phyloP scores from a whole-genome alignment of 1,140 invertebrate genomes.

The Rhopalosiphum padi region DNA sequence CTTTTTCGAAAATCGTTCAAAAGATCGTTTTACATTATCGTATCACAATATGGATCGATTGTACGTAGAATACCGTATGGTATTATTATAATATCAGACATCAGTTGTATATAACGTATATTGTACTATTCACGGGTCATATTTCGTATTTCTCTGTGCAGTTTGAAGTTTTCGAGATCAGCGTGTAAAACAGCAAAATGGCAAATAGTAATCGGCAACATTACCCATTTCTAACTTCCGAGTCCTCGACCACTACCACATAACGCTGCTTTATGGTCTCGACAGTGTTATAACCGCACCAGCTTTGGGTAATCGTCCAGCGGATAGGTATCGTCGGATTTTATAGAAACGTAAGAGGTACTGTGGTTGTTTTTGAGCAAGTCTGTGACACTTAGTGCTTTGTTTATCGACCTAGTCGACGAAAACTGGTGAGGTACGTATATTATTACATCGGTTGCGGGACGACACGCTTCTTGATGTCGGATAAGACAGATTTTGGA shows the following conservation, averaged over 20 bases:
- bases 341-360: background rate
- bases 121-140: background rate
- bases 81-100: background rate
- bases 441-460: background rate
- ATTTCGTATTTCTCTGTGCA: background rate
- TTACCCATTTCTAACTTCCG: background rate
- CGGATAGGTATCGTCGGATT: background rate
- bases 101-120: background rate
- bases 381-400: too few species aligned
- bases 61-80: background rate
- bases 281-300: background rate
- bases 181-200: background rate
- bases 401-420: background rate
- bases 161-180: background rate
- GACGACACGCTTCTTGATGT: background rate
- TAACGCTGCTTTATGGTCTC: background rate
- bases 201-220: background rate
- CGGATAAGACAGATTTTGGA: background rate
- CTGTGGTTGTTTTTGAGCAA: background rate
- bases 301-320: background rate
- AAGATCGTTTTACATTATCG: background rate
- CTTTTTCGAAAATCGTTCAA: background rate
- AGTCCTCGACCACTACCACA: too few species aligned
- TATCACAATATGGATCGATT: background rate
- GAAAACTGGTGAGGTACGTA: background rate